These are phyloP conservation scores for Drepana arcuata DNA, from an alignment of 1,140 invertebrate species.

Conservation along the genomic window DNA sequence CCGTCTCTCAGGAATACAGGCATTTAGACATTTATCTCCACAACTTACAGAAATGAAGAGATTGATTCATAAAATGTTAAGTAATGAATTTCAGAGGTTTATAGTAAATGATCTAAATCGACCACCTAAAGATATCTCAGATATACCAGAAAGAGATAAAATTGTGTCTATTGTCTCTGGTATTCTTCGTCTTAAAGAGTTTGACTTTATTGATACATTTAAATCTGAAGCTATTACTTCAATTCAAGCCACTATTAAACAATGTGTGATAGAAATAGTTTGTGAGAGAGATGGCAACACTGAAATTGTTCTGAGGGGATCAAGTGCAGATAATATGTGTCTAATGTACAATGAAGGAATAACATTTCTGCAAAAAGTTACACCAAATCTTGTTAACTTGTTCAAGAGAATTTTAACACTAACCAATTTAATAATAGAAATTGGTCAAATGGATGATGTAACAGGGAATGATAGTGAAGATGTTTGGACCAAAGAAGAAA, in stretches of 20 bases:
- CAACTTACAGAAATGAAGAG: conserved; percentile 98
- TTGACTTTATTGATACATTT: conserved; percentile 90
- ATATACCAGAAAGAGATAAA: conserved; percentile 85
- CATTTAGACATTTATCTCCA: conserved; percentile 95
- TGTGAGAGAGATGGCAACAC: conserved; percentile 77
- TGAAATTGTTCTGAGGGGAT: conserved; percentile 77
- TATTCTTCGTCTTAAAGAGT: conserved; percentile 87
- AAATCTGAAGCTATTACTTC: conserved; percentile 92
- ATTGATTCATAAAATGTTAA: conserved; percentile 97
- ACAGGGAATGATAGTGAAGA: conserved; percentile 75
- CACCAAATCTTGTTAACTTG: conserved; percentile 76
- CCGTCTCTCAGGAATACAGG: conserved; percentile 92
- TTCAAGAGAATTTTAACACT: conserved; percentile 78
- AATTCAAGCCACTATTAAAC: conserved; percentile 91
- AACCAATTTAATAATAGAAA: conserved; percentile 79
- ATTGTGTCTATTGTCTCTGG: conserved; percentile 91
- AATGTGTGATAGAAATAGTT: conserved; percentile 86
- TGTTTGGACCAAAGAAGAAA: conserved; percentile 80
- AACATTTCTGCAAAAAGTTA: conserved; percentile 82
- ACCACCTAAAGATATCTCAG: conserved; percentile 78
- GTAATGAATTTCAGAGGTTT: conserved; percentile 94
- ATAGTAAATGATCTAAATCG: conserved; percentile 93
- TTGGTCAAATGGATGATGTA: conserved; percentile 70
- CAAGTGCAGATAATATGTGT: conserved; percentile 77
- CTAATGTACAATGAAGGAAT: conserved; percentile 86